phyloP scores from a whole-genome alignment of 2,888 invertebrate genomes.

The Agonopterix alstromeriana region DNA sequence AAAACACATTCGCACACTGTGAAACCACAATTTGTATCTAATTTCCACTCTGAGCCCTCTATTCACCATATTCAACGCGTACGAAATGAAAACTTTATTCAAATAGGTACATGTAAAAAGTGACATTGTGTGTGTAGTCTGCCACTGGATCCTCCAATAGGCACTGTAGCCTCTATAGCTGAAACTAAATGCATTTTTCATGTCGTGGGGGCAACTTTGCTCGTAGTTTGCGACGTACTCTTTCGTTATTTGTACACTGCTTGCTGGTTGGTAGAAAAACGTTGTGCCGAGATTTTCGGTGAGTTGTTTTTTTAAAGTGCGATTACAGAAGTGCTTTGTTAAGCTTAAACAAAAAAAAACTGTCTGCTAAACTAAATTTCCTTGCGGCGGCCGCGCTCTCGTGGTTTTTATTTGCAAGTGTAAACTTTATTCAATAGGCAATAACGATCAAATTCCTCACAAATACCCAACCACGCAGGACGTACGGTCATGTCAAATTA shows the following conservation, averaged over 20 bases:
- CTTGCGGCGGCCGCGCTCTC: too few relatives aligned
- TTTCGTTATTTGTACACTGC: conserved; percentile 25
- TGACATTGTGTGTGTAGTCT: conserved; percentile 3
- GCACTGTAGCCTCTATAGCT: conserved; percentile 27
- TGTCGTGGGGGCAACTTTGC: conserved; percentile 56
- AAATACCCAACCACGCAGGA: too few relatives aligned
- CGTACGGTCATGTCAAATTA: too few relatives aligned
- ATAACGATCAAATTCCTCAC: too few relatives aligned
- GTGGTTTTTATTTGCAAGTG: too few relatives aligned
- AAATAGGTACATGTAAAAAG: conserved; percentile 8
- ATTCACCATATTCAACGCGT: not conserved
- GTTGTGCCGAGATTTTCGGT: not conserved
- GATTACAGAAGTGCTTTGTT: not conserved
- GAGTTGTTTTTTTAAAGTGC: not conserved
- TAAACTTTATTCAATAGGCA: too few relatives aligned
- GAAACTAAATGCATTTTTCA: conserved; percentile 71
- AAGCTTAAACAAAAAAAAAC: not conserved
- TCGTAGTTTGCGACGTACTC: conserved; percentile 33
- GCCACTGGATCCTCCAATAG: conserved; percentile 15
- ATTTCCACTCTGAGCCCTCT: too few relatives aligned
- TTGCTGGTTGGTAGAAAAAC: conserved; percentile 1
- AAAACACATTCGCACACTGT: too few relatives aligned
- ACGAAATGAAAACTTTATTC: conserved; percentile 11
- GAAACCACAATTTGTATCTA: too few relatives aligned
- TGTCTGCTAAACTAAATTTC: too few relatives aligned